Evolutionary conservation across 1,140 invertebrate species (phyloP).

Genomic region (Harpegnathos saltator): DNA sequence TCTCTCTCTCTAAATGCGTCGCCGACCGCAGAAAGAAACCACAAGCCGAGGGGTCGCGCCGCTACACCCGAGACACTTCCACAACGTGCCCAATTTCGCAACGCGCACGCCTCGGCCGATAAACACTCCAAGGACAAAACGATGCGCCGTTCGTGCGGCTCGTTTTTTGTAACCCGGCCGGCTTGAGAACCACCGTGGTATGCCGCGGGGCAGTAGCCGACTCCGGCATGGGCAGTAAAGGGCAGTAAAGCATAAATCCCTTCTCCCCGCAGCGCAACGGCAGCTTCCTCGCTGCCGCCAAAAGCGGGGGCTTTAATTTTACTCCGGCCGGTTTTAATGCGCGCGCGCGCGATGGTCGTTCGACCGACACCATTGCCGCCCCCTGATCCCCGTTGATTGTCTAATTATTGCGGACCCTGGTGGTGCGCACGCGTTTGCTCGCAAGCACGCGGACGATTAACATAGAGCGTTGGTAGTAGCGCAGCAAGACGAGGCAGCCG

Average conservation of each 20-base stretch:
- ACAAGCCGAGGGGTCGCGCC: constrained; percentile 10
- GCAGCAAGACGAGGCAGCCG: not conserved
- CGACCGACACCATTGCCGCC: constrained; percentile 24
- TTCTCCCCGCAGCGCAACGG: too few relatives aligned
- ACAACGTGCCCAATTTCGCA: constrained; percentile 27
- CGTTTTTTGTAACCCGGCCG: constrained; percentile 26
- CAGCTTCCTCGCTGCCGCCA: constrained; percentile 5
- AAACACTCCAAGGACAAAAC: constrained; percentile 25
- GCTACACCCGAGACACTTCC: constrained; percentile 5
- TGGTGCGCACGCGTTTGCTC: constrained; percentile 7
- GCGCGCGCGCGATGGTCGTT: constrained; percentile 5
- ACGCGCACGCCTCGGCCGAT: not conserved
- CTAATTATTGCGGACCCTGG: constrained; percentile 71
- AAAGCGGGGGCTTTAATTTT: constrained; percentile 60
- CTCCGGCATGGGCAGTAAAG: constrained; percentile 43
- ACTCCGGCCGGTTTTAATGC: constrained; percentile 52
- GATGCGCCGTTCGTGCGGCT: constrained; percentile 5
- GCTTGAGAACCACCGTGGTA: constrained; percentile 49
- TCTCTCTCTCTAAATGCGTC: not conserved
- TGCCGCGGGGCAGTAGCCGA: constrained; percentile 24
- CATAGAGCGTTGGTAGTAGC: not conserved
- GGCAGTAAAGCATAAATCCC: constrained; percentile 61
- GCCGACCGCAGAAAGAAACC: constrained; percentile 38
- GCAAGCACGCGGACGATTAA: constrained; percentile 22
- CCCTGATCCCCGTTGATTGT: constrained; percentile 71